These are phyloP conservation scores for Lepidiolamprologus cunningtoni DNA, from an alignment of 2,113 vertebrate genomes.

Conservation along the genomic window DNA sequence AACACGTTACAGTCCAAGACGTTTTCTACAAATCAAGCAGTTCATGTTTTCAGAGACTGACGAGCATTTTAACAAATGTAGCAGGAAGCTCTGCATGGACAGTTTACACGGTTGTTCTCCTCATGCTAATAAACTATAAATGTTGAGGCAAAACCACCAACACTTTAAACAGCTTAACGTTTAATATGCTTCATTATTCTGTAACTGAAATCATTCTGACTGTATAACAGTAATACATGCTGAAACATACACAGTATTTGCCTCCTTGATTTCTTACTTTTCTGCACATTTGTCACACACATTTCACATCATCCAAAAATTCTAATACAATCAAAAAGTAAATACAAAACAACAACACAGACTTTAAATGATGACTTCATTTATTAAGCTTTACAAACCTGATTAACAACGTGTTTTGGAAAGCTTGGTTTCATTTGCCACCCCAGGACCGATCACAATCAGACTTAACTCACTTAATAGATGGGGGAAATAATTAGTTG, in stretches of 20 bases:
- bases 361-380: not conserved
- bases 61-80: not conserved
- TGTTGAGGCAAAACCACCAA: not conserved
- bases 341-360: not conserved
- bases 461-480: not conserved
- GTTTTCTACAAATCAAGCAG: not conserved
- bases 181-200: not conserved
- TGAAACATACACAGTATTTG: not conserved
- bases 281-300: not conserved
- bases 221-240: not conserved
- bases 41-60: not conserved
- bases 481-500: fast-evolving
- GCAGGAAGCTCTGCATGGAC: not conserved
- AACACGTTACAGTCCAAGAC: not conserved
- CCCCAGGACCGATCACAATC: not conserved
- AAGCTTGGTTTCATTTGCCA: not conserved
- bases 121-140: not conserved
- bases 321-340: not conserved
- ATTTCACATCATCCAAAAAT: not conserved
- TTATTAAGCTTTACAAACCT: not conserved
- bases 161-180: not conserved
- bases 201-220: not conserved
- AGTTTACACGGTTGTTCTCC: not conserved
- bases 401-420: not conserved
- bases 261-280: not conserved